Evolutionary conservation across 2,113 vertebrate species (phyloP).

Genomic region (Thymallus thymallus): DNA sequence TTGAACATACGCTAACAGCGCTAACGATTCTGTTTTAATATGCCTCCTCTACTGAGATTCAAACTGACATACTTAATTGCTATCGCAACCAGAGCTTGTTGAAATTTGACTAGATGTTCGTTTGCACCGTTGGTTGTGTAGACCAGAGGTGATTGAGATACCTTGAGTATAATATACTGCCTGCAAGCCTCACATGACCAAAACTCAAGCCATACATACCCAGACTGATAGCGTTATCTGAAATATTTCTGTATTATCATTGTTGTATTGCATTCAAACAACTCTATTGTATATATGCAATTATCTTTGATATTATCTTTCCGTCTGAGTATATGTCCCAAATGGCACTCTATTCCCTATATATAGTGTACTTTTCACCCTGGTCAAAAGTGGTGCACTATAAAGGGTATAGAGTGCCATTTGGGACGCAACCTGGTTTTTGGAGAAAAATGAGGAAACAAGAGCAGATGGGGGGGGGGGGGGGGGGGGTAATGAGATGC

Average conservation of each 20-base stretch:
- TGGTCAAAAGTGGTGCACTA: too few relatives aligned
- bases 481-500: conserved; percentile 59
- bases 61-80: conserved; percentile 54
- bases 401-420: too few relatives aligned
- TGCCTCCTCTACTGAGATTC: conserved; percentile 42
- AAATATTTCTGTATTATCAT: not conserved
- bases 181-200: too few relatives aligned
- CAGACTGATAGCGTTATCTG: not conserved
- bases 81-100: conserved; percentile 55
- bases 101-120: conserved; percentile 43
- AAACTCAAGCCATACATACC: too few relatives aligned
- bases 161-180: not conserved
- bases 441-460: conserved; percentile 32
- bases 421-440: not conserved
- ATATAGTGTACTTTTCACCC: not conserved
- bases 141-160: conserved; percentile 33
- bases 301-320: conserved; percentile 1
- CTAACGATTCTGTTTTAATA: conserved; percentile 53
- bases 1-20: conserved; percentile 39
- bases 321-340: not conserved
- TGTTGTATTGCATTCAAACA: not conserved
- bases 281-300: not conserved
- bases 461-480: conserved; percentile 58
- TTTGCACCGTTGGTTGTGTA: conserved; percentile 26
- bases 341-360: too few relatives aligned